Evolutionary conservation across 2,113 vertebrate species (phyloP).

Genomic region (Trinectes maculatus): DNA sequence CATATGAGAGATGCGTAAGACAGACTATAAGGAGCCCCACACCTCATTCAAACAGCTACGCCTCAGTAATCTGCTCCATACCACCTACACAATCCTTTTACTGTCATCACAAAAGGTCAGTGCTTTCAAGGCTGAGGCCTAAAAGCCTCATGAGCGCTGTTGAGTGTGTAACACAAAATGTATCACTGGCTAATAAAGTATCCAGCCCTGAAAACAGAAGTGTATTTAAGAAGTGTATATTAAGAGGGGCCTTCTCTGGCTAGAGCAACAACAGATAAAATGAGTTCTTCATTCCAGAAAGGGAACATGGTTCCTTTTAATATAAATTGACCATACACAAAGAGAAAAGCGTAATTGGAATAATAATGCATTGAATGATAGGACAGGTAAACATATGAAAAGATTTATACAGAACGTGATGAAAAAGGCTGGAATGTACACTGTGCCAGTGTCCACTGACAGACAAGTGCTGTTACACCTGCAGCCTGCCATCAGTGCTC

Average conservation of each 20-base stretch:
- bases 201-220: neutral
- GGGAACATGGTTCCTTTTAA: too few relatives aligned
- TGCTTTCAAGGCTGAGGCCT: constrained; percentile 27
- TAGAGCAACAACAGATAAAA: neutral
- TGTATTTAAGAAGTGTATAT: neutral
- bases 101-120: constrained; percentile 51
- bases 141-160: constrained; percentile 28
- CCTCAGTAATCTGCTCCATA: constrained; percentile 33
- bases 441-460: neutral
- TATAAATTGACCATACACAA: neutral
- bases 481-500: constrained; percentile 2
- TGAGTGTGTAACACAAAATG: neutral
- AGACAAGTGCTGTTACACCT: neutral
- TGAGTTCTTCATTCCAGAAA: too few relatives aligned
- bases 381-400: neutral
- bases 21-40: constrained; percentile 11
- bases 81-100: constrained; percentile 68
- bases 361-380: neutral
- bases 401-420: too few relatives aligned
- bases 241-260: too few relatives aligned
- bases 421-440: neutral
- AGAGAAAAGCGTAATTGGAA: neutral
- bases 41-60: constrained; percentile 8
- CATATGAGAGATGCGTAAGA: constrained; percentile 8
- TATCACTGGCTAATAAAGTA: neutral